Base-by-base conservation (phyloP, 2,888 invertebrate genomes). In the Cloeon dipterum region DNA sequence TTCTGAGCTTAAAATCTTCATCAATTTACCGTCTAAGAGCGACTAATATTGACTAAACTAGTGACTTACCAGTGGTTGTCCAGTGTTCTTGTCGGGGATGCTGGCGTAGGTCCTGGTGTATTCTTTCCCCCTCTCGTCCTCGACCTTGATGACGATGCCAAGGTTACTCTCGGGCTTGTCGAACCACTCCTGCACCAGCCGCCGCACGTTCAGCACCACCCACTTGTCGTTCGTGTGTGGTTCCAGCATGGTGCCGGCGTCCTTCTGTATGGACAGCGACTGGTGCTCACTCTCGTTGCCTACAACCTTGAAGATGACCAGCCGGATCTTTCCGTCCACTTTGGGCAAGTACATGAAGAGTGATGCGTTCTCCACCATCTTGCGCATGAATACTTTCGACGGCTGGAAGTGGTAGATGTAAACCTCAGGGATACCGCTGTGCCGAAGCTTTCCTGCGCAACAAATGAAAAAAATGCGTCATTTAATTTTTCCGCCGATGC, bases 101-200 rank as follows among this genome's bases (percentile, higher is more conserved):
- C 29, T n/a, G 16, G 5, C 14, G 29, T 29, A 29, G 10, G 29
- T 29, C 16, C 14, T 29, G 13, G 29, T 29, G 29, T 13, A n/a
- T n/a, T n/a, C n/a, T n/a, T n/a, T 20, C 32, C 8, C 48, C 50
- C n/a, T 47, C 5, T 42, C 42, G 35, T 51, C 50, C 10, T 40
- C 43, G 43, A 29, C 8, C n/a, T 29, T 29, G n/a, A 29, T 14
- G 17, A 78, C 68, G 47, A 86, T 70, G 26, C 81, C 82, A 47
- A 75, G 66, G 51, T 75, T 77, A 47, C 74, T 72, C 39, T 71
- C 61, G 3, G 75, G 74, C 51, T 71, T 65, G 44, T 70, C 70
- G 53, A 77, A 72, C 74, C 82, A 83, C 46, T 76, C 74, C 34
- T 68, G 66, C 23, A 82, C 72, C 58, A 81, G 67, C 33, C 68